Conservation (phyloP, 2,888 invertebrate genomes). For the Geotrupes spiniger region DNA sequence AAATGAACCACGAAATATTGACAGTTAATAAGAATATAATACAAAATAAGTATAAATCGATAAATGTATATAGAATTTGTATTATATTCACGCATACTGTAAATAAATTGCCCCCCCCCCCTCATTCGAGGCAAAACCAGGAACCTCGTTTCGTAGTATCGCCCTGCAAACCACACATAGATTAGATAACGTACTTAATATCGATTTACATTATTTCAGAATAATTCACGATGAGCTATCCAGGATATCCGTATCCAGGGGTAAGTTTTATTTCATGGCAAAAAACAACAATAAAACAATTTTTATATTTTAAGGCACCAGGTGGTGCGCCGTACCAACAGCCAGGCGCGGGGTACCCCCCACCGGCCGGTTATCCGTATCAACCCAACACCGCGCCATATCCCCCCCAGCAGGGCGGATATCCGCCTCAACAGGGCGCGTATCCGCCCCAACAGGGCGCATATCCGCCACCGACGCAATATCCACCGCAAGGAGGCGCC, state of each 20-base stretch:
- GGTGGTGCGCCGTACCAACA: constrained; percentile 33
- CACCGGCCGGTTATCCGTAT: constrained; percentile 28
- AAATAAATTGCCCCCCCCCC: too few species aligned
- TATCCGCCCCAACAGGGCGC: constrained; percentile 35
- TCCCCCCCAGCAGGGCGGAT: constrained; percentile 44
- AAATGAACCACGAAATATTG: too few species aligned
- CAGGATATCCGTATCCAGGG: constrained; percentile 3
- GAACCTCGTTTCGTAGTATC: too few species aligned
- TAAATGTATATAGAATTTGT: too few species aligned
- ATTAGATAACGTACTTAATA: too few species aligned
- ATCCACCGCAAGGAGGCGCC: constrained; percentile 51
- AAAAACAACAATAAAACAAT: not conserved
- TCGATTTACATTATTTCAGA: too few species aligned
- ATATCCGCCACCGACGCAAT: constrained; percentile 26
- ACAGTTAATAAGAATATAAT: too few species aligned
- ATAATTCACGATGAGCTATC: not conserved
- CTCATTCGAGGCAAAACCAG: too few species aligned
- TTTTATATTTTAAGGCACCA: constrained; percentile 16
- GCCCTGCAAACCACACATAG: too few species aligned
- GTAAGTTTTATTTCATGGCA: too few species aligned
- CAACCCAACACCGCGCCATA: constrained; percentile 39
- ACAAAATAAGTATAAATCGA: too few species aligned
- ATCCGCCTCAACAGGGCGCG: constrained; percentile 37
- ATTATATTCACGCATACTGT: too few species aligned
- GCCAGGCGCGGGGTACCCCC: constrained; percentile 32